phyloP scores from a whole-genome alignment of 2,888 invertebrate genomes.

The Ophonus ardosiacus region DNA sequence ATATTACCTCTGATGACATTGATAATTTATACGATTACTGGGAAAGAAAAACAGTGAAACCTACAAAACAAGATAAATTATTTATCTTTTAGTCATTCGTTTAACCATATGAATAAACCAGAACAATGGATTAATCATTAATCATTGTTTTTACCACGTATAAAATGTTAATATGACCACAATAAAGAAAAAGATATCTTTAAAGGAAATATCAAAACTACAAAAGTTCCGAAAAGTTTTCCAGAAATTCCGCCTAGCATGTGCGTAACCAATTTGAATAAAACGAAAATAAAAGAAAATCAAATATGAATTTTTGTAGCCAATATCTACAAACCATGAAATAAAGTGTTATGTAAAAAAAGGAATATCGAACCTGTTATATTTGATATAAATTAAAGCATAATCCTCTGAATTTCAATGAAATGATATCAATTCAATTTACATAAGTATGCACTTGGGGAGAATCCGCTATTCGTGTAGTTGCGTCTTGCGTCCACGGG shows the following conservation, averaged over 20 bases:
- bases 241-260: not conserved
- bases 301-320: conserved; percentile 31
- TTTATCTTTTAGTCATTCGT: not conserved
- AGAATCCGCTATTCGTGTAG: conserved; percentile 19
- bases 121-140: not conserved
- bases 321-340: conserved; percentile 45
- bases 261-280: conserved; percentile 32
- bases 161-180: not conserved
- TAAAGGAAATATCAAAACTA: not conserved
- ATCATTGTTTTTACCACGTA: not conserved
- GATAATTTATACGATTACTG: not conserved
- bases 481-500: conserved; percentile 23
- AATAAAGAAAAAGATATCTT: not conserved
- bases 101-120: not conserved
- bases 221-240: not conserved
- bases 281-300: conserved; percentile 23
- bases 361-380: conserved; percentile 24
- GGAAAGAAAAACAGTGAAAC: not conserved
- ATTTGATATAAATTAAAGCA: conserved; percentile 43
- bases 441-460: conserved; percentile 49
- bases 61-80: not conserved
- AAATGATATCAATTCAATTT: conserved; percentile 51
- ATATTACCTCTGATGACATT: not conserved
- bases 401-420: conserved; percentile 46
- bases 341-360: conserved; percentile 36